These are phyloP conservation scores for Cyaniris semiargus DNA, from an alignment of 2,888 invertebrate genomes.

Conservation along the genomic window DNA sequence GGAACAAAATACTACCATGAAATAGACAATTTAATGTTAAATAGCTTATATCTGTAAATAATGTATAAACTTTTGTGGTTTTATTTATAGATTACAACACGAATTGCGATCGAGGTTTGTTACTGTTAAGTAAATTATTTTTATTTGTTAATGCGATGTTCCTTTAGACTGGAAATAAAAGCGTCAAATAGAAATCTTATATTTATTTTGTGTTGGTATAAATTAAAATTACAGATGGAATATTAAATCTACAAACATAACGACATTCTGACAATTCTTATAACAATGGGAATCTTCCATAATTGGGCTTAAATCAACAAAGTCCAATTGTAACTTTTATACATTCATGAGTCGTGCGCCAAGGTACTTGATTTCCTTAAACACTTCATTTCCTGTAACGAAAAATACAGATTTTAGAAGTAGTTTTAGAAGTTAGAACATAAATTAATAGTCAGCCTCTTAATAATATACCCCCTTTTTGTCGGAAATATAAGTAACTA, in stretches of 20 bases:
- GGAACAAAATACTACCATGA: slow-evolving; percentile 36
- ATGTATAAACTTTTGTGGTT: slow-evolving; percentile 67
- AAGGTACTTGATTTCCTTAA: slow-evolving; percentile 28
- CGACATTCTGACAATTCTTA: slow-evolving; percentile 30
- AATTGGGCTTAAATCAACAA: slow-evolving; percentile 11
- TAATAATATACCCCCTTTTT: too few relatives aligned
- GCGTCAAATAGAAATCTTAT: slow-evolving; percentile 64
- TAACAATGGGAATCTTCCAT: slow-evolving; percentile 27
- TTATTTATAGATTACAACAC: slow-evolving; percentile 57
- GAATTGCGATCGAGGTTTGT: slow-evolving; percentile 54
- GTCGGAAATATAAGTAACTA: too few relatives aligned
- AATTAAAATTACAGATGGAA: slow-evolving; percentile 71
- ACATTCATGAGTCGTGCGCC: slow-evolving; percentile 36
- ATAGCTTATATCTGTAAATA: slow-evolving; percentile 62
- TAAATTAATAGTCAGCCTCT: too few relatives aligned
- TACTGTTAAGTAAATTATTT: slow-evolving; percentile 49
- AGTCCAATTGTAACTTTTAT: slow-evolving; percentile 42
- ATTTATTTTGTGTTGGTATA: slow-evolving; percentile 64
- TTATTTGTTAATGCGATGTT: slow-evolving; percentile 44
- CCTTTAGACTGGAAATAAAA: slow-evolving; percentile 60
- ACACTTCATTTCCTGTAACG: slow-evolving; percentile 69
- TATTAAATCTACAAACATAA: slow-evolving; percentile 41
- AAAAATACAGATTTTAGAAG: slow-evolving; percentile 38
- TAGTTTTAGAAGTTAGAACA: too few relatives aligned
- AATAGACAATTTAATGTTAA: slow-evolving; percentile 39